phyloP scores from a whole-genome alignment of 2,113 vertebrate genomes.

The Brachyhypopomus gauderio region DNA sequence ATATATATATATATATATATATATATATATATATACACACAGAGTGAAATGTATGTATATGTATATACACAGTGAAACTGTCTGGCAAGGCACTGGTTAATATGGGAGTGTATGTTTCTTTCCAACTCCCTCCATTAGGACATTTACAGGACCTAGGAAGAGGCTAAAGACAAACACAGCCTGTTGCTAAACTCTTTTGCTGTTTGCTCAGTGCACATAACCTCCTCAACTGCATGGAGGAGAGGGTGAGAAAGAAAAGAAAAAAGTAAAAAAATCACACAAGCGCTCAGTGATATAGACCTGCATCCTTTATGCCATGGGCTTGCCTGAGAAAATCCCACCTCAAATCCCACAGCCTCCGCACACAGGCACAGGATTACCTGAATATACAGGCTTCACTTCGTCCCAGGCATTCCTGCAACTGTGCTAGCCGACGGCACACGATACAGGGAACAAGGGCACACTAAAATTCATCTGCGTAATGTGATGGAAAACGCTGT shows the following conservation, averaged over 20 bases:
- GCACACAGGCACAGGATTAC: not conserved
- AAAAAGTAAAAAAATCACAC: constrained; percentile 55
- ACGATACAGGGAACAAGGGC: not conserved
- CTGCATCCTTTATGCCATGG: constrained; percentile 59
- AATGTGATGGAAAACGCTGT: constrained; percentile 15
- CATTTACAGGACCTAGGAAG: constrained; percentile 6
- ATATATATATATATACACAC: constrained; percentile 17
- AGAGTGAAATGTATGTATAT: too few relatives aligned
- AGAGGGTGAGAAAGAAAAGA: constrained; percentile 42
- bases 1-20: not conserved
- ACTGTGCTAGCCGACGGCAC: constrained; percentile 1
- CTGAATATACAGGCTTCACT: constrained; percentile 12
- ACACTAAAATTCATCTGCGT: constrained; percentile 22
- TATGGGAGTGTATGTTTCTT: constrained; percentile 32
- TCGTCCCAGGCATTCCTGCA: constrained; percentile 10
- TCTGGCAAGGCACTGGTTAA: not conserved
- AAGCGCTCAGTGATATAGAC: constrained; percentile 53
- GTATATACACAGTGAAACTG: not conserved
- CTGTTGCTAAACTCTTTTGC: constrained; percentile 18
- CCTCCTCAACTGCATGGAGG: constrained; percentile 9
- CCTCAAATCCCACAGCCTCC: constrained; percentile 8
- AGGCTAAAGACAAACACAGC: constrained; percentile 21
- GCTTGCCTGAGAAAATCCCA: constrained; percentile 40
- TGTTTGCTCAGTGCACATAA: constrained; percentile 31
- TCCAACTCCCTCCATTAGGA: constrained; percentile 17